Base-by-base conservation (phyloP, 2,797 vertebrate genomes). In the Microctenopoma steveboyesi region DNA sequence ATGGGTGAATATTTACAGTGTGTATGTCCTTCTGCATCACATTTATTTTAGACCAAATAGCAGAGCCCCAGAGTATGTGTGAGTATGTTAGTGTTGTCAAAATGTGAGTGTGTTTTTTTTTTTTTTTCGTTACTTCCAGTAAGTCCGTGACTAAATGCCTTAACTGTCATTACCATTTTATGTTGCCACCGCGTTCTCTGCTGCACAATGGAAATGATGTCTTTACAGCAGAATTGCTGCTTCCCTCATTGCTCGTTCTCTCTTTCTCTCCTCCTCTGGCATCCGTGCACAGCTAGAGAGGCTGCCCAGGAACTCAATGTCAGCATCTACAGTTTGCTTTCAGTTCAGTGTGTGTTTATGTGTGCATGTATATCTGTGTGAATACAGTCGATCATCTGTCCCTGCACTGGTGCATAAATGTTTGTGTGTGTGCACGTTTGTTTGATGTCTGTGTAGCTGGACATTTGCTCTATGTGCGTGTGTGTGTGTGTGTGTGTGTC, bases 121-220 rank as follows among this genome's bases (percentile, higher is more conserved):
- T 54, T 64, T 56, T 56, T 50, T 25, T 59, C 51, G 35, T 58
- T 85, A 49, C 72, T 79, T 75, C 69, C 79, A 83, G 76, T 74
- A 62, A 84, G 69, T 74, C 78, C 16, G 54, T 89, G 84, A 89
- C 87, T 88, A 85, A 89, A 85, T 50, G 65, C 79, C 76, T 89
- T 88, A 86, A 84, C 86, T 84, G 86, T 88, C 86, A 88, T 88
- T 88, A 90, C 82, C 77, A 82, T 88, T 89, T 88, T 88, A 69
- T 80, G 80, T 79, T 81, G 83, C 87, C 80, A 77, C 82, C 83
- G 80, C 83, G 82, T 86, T 76, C 63, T 54, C 65, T 71, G 63
- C 25, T 72, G 77, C 86, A 89, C 84, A 85, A 83, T 79, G 71
- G 64, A 85, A 88, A 80, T 72, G 13, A 87, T 85, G 88, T 87